Evolutionary conservation across 2,113 vertebrate genomes (phyloP).

Genomic region (Corydoras sp.): DNA sequence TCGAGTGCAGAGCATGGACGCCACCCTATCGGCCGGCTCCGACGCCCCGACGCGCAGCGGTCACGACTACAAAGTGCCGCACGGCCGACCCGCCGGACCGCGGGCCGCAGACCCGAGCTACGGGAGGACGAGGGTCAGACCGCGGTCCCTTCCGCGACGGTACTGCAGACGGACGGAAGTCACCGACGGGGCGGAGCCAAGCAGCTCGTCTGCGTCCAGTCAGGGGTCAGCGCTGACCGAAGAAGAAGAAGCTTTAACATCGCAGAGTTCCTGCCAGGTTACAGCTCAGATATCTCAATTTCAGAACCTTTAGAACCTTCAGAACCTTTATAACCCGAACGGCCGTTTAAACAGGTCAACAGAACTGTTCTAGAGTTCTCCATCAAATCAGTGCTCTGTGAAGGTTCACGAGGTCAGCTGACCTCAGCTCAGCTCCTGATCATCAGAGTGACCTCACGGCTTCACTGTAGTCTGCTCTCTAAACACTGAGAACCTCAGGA

Average conservation of each 20-base stretch:
- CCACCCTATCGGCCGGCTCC: conserved; percentile 47
- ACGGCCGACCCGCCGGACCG: conserved; percentile 54
- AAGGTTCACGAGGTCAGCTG: no score
- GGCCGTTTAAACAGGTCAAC: no score
- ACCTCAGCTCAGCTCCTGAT: no score
- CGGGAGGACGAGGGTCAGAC: conserved; percentile 67
- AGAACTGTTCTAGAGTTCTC: no score
- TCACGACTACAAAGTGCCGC: conserved; percentile 54
- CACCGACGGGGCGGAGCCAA: conserved; percentile 52
- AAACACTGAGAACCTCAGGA: no score
- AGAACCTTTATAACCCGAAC: no score
- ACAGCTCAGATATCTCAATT: not conserved
- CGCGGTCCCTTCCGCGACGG: conserved; percentile 60
- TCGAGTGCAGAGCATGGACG: conserved; percentile 63
- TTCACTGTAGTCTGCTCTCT: no score
- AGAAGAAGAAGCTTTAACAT: conserved; percentile 16
- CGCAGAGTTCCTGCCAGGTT: conserved; percentile 65
- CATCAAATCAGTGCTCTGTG: no score
- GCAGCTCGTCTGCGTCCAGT: conserved; percentile 49
- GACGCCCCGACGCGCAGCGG: conserved; percentile 46
- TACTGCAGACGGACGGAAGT: conserved; percentile 72
- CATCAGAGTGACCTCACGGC: no score
- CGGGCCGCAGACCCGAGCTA: conserved; percentile 55
- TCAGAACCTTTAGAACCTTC: no score
- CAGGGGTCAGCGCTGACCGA: conserved; percentile 41